Evolutionary conservation across 1,140 invertebrate genomes (phyloP), one percentile per base, ranked within the genome.

Genomic region (Argopecten irradians): DNA sequence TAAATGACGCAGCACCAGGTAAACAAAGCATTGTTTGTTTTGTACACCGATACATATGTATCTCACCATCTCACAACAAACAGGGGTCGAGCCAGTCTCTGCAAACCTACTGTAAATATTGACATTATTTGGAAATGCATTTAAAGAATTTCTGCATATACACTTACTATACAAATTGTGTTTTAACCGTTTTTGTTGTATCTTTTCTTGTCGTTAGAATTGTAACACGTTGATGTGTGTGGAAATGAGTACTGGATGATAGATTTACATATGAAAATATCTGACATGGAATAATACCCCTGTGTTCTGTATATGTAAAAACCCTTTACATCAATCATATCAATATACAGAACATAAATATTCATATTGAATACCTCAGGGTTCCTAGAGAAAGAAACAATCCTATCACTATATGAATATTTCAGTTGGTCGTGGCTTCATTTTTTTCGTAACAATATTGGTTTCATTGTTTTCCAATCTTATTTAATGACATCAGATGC

Each of bases 81-180:
- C 55, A 71, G 55, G 22, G 22, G 22, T 28, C 55, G n/a, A 8
- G 55, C 28, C 55, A 5, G 55, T 1, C n/a, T 71, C 22, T 71
- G 28, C 55, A 5, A 8, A 3, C 8, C 55, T 28, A 71, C 55
- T 5, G 11, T 71, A 71, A 71, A 71, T 71, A 71, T 71, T 71
- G 22, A 71, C 55, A 71, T 71, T 71, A 28, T 71, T 71, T 71
- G 55, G 55, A 71, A 71, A 71, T 71, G 55, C n/a, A 71, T 71
- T 71, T 71, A 71, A 71, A 71, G 55, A 71, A 71, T 71, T 71
- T 71, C 55, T 71, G 55, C 55, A 71, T n/a, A 71, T 71, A 71
- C 55, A n/a, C 55, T 71, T 71, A 71, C 55, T 71, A 71, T 16
- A 71, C 55, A 71, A 71, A 71, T 71, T 71, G 55, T 71, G 55